Evolutionary conservation across 2,797 vertebrate genomes (phyloP).

Genomic region (Pelobates cultripes): DNA sequence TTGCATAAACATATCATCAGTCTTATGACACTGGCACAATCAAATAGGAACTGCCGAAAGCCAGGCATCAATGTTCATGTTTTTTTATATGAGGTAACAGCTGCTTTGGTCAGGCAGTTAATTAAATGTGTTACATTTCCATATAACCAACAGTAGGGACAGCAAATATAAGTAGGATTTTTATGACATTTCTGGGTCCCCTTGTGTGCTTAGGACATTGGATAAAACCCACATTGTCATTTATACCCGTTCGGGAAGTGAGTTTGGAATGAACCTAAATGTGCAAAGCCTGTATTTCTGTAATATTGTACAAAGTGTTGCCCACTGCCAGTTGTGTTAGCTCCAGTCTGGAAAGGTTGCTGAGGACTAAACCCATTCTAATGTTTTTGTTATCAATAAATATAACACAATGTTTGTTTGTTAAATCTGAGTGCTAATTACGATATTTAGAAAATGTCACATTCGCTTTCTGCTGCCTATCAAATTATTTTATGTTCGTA

Average conservation of each 20-base stretch:
- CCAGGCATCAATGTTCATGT: conserved; percentile 67
- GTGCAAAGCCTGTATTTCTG: conserved; percentile 34
- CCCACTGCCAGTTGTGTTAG: conserved; percentile 67
- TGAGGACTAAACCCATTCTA: conserved; percentile 60
- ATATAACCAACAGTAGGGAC: conserved; percentile 76
- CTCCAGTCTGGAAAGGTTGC: conserved; percentile 64
- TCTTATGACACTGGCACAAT: conserved; percentile 73
- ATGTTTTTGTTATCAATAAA: conserved; percentile 65
- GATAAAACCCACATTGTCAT: conserved; percentile 62
- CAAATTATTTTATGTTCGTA: too few relatives aligned
- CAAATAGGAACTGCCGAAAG: conserved; percentile 67
- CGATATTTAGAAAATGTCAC: conserved; percentile 4
- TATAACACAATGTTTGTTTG: conserved; percentile 59
- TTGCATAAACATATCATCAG: conserved; percentile 69
- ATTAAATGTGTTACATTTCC: conserved; percentile 83
- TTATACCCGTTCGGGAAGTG: conserved; percentile 57
- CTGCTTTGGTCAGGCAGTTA: conserved; percentile 82
- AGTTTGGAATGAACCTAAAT: conserved; percentile 58
- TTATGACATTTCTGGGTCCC: conserved; percentile 78
- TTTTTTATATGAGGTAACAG: conserved; percentile 80
- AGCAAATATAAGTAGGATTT: conserved; percentile 71
- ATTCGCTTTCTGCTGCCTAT: neutral
- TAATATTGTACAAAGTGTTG: conserved; percentile 56
- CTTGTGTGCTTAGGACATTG: conserved; percentile 64
- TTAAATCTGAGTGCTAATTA: conserved; percentile 48